Evolutionary conservation across 1,140 invertebrate genomes (phyloP), one percentile per base, ranked within the genome.

Genomic region (Contarinia nasturtii): DNA sequence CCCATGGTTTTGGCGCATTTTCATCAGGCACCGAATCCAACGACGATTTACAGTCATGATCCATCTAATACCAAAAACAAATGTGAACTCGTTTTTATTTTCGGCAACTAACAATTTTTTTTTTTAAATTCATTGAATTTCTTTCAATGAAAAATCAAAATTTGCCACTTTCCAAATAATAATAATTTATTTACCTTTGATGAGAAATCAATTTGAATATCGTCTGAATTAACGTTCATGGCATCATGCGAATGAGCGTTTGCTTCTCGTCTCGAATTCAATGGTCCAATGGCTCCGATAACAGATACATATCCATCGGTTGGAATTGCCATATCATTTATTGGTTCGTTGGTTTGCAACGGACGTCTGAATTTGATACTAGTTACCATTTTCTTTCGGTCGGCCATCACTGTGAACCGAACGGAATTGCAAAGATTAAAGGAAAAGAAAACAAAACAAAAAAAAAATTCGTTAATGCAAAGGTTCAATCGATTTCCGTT

Each of bases 231-330:
- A 55, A 75, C 82, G 56, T 86, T 82, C 53, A 66, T 67, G 41
- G 64, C 58, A 7, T 73, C 75, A 49, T 73, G 70, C 20, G 69
- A 70, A 61, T 91, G 86, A 5, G 84, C 82, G 53, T 87, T 87
- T 0, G 86, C 85, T 64, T 91, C 85, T 48, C 76, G 77, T 41
- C 76, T 64, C 0, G 69, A 66, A 65, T 88, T 90, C 2, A 93
- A 67, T 0, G 78, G 77, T 5, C 88, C 88, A 51, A 92, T 84
- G 12, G 88, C 87, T 0, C 86, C 87, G n/a, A 92, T 86, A 2
- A 91, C 77, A 15, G 75, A 79, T 10, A 79, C 76, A 18, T 82
- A 74, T 0, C 73, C 68, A 27, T 77, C 67, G 1, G 65, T 64
- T 1, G 81, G 74, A 45, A 86, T 78, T 27, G 79, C 70, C 50